Base-by-base conservation (phyloP, 2,888 invertebrate genomes). In the Parnassius smintheus region DNA sequence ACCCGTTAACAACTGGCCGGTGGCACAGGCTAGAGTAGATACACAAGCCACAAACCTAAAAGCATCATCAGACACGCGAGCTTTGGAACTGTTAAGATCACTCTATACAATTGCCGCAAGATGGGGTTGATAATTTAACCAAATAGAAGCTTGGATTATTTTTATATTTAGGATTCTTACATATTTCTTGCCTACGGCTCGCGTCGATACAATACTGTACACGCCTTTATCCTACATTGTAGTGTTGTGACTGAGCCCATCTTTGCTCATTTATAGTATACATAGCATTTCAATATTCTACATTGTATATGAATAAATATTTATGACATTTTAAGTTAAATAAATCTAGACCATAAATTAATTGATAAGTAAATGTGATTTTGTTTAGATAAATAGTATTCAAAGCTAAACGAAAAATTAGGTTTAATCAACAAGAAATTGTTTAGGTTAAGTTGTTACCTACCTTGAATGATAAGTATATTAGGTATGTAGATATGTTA, bases 31-130 rank as follows among this genome's bases (percentile, higher is more conserved):
- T 1, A 83, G 88, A 67, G 75, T 82, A n/a, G 79, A 86, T 1
- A 69, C 78, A 7, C 66, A 75, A 72, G 62, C 76, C 51, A 71
- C 74, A n/a, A 85, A 86, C n/a, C 66, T 78, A 2, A 92, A 92
- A 76, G 81, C 82, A 35, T 86, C 93, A 59, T 94, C 96, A 12
- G 96, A 97, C 75, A 94, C 94, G 25, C 93, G 97, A 81, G 97
- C 97, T 12, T 88, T 97, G 73, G 96, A 97, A 85, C 89, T 97
- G 71, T 93, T 97, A 77, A 94, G 96, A 86, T 96, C 97, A 68
- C 91, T 97, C 63, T 97, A 97, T 85, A 94, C 96, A 67, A 94
- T 97, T 80, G 96, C 97, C 62, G 96, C 96, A 22, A 94, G 95
- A 87, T 96, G 96, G 94, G 96, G 96, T 73, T 92, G 85, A 86